These are phyloP conservation scores for Sinella curviseta DNA, from an alignment of 1,140 invertebrate species.

Conservation along the genomic window DNA sequence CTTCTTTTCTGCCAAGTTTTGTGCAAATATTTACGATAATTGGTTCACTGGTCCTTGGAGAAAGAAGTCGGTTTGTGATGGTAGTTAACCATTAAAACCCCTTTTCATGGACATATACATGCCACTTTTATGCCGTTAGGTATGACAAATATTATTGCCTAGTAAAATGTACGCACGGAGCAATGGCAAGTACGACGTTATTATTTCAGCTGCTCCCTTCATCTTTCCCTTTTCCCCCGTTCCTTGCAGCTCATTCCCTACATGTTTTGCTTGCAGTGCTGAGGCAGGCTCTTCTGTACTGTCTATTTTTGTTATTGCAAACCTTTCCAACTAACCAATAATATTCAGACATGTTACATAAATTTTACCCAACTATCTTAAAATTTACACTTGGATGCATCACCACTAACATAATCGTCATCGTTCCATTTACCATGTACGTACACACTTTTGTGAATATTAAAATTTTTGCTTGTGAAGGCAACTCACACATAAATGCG, in stretches of 20 bases:
- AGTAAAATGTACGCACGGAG: not conserved
- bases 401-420: not conserved
- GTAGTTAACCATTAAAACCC: slow-evolving; percentile 9
- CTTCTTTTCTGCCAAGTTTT: not conserved
- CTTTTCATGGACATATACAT: slow-evolving; percentile 4
- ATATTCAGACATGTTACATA: not conserved
- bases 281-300: not conserved
- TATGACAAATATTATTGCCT: slow-evolving; percentile 22
- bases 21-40: slow-evolving; percentile 27
- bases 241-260: too few species aligned
- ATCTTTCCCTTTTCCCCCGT: not conserved
- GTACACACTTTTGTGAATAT: too few species aligned
- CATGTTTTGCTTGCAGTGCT: not conserved
- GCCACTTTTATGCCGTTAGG: slow-evolving; percentile 18
- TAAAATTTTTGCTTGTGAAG: too few species aligned
- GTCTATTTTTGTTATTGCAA: not conserved
- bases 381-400: slow-evolving; percentile 11
- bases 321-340: not conserved
- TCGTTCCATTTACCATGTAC: too few species aligned
- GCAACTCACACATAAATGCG: slow-evolving; percentile 7
- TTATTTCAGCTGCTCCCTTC: not conserved
- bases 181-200: not conserved
- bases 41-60: slow-evolving; percentile 20
- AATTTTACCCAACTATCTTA: not conserved
- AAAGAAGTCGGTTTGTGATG: not conserved